These are phyloP conservation scores for Syndactyla subalaris DNA, from an alignment of 2,797 vertebrate species.

Conservation along the genomic window DNA sequence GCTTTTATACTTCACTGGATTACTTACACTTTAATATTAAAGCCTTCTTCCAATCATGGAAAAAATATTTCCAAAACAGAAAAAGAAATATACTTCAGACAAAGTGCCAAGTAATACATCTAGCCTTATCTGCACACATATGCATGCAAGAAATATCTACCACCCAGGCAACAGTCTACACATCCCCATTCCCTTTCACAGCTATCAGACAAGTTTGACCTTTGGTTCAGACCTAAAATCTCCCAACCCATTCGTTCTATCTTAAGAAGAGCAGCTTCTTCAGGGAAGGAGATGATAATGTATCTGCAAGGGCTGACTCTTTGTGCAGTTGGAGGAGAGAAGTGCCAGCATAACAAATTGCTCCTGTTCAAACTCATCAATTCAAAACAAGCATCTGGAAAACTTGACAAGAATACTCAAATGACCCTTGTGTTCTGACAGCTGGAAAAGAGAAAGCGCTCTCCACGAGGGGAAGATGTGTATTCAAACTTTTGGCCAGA, in stretches of 20 bases:
- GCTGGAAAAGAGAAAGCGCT: constrained; percentile 43
- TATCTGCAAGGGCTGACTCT: constrained; percentile 56
- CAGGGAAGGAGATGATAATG: constrained; percentile 45
- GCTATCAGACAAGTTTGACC: constrained; percentile 52
- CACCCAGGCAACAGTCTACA: constrained; percentile 18
- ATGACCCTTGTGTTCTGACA: constrained; percentile 49
- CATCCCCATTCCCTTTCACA: neutral
- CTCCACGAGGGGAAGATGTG: neutral
- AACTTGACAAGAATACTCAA: constrained; percentile 67
- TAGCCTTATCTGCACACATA: constrained; percentile 33
- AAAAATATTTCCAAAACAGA: neutral
- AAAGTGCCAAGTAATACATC: neutral
- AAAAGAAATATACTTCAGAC: neutral
- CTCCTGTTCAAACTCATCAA: constrained; percentile 64
- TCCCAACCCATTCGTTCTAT: constrained; percentile 45
- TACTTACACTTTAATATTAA: neutral
- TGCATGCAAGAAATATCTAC: constrained; percentile 16
- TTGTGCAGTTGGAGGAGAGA: constrained; percentile 25
- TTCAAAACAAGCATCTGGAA: constrained; percentile 74
- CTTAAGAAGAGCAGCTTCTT: constrained; percentile 17
- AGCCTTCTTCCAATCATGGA: neutral
- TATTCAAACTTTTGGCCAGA: neutral
- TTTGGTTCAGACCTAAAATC: constrained; percentile 52
- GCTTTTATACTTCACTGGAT: neutral
- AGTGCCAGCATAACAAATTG: constrained; percentile 69